Evolutionary conservation across 2,888 invertebrate genomes (phyloP).

Genomic region (Andrena minutula): DNA sequence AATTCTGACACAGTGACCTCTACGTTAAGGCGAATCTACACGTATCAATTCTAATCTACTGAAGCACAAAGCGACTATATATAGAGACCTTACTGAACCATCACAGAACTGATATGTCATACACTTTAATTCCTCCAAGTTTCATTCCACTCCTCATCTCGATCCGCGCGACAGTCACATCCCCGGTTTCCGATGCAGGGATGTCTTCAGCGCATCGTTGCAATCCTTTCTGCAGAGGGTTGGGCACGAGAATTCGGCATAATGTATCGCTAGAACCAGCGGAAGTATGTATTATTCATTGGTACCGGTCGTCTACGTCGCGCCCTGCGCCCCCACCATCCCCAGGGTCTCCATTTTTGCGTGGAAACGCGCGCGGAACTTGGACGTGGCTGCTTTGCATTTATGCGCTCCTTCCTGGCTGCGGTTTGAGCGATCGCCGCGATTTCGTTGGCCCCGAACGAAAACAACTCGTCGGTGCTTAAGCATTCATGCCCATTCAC

Average conservation of each 20-base stretch:
- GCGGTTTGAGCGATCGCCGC: constrained; percentile 5
- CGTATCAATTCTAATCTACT: too few relatives aligned
- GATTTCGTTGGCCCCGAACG: constrained; percentile 3
- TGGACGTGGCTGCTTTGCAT: constrained; percentile 31
- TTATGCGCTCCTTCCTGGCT: constrained; percentile 8
- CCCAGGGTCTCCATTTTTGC: constrained; percentile 12
- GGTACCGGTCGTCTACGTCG: constrained; percentile 45
- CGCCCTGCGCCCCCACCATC: not conserved
- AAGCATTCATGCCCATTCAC: too few relatives aligned
- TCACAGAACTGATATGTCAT: too few relatives aligned
- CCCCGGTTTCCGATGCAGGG: constrained; percentile 44
- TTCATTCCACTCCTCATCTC: not conserved
- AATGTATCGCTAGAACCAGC: constrained; percentile 76
- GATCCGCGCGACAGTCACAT: constrained; percentile 25
- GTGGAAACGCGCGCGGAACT: constrained; percentile 16
- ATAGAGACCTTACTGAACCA: too few relatives aligned
- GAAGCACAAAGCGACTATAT: too few relatives aligned
- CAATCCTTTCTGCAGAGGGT: constrained; percentile 51
- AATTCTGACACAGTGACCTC: too few relatives aligned
- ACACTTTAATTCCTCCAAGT: not conserved
- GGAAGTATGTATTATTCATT: constrained; percentile 83
- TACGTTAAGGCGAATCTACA: too few relatives aligned
- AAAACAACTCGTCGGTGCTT: constrained; percentile 1
- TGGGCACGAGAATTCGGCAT: constrained; percentile 74
- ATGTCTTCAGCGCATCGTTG: constrained; percentile 69